Evolutionary conservation across 2,888 invertebrate genomes (phyloP), one percentile per base, ranked within the genome.

Genomic region (Catocala sponsa): DNA sequence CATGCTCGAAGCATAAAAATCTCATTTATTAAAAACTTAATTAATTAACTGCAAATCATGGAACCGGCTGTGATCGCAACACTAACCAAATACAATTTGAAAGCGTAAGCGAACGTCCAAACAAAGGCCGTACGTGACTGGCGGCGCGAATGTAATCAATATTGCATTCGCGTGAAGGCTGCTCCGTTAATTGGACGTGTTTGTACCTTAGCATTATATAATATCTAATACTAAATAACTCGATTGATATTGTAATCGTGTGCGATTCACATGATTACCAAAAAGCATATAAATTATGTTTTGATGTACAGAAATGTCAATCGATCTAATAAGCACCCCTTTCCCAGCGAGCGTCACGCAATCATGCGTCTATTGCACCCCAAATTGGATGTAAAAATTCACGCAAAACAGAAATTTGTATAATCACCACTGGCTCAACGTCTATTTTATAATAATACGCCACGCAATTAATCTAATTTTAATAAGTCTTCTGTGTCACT

Each of bases 61-160:
- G n/a, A n/a, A 5, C 11, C 5, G n/a, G 2, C 35, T 52, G 11
- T 56, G 35, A 47, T 47, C 48, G 35, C 53, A 54, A 41, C 53
- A 49, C 38, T 49, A 55, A 15, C 55, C 47, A 52, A 65, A 65
- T 56, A 67, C 48, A 58, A 42, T 43, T 46, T 54, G 12, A 41
- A 38, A 38, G 38, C 44, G 67, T 62, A 62, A 74, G 59, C 50
- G 69, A 58, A 49, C 52, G 50, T 38, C 59, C 61, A 70, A 63
- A 70, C 70, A 70, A 73, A 62, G 61, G 72, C 53, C 32, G 47
- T 56, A 70, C 71, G 65, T 76, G 74, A 47, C 71, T 63, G 58
- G 44, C 57, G 58, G 38, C 51, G 50, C 60, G 55, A 65, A 71
- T 68, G 58, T 74, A 66, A 77, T 76, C 71, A 74, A 75, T 77